Base-by-base conservation (phyloP, 2,888 invertebrate genomes). In the Drepana falcataria region DNA sequence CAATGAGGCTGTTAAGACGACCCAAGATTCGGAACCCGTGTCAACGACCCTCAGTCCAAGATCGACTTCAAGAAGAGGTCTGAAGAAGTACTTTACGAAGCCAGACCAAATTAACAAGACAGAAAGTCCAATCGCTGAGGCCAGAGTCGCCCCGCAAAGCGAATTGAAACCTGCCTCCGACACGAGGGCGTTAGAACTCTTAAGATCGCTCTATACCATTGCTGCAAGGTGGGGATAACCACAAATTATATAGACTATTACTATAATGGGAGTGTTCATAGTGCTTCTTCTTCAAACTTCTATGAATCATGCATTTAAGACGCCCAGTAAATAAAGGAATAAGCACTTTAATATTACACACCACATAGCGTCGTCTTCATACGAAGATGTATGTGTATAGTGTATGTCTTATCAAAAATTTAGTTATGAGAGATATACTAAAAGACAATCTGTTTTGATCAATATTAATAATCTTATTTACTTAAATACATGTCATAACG, bases 131-230 rank as follows among this genome's bases (percentile, higher is more conserved):
- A 66, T 77, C 72, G 75, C 92, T 63, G 87, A 88, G 70, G 89
- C 90, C 1, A 82, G 87, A 60, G 72, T 81, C n/a, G 77, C 85
- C 1, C 63, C 76, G 3, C 59, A 71, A 66, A 55, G 73, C 48
- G 84, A 85, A n/a, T 59, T 76, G 2, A 91, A 91, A 73, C 79
- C 81, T 35, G 85, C 92, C 53, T 94, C 96, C 9, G 96, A 96
- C 72, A 93, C 94, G 35, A 92, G 96, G 79, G 96, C 96, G 9
- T 87, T 97, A 69, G 96, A 96, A 83, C 88, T 97, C 66, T 92
- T 97, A 75, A 94, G 95, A 85, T 96, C 96, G 61, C 90, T 97
- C 56, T 97, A 96, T 84, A 94, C 95, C 60, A 94, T 97, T 78
- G 96, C 96, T 55, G 95, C 96, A 34, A 94, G 94, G 86, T 96